A percentile compares a stretch with the other conserved stretches of the same genome.
phyloP scores from a whole-genome alignment of 2,888 invertebrate genomes.

The Stenoptilia bipunctidactyla region DNA sequence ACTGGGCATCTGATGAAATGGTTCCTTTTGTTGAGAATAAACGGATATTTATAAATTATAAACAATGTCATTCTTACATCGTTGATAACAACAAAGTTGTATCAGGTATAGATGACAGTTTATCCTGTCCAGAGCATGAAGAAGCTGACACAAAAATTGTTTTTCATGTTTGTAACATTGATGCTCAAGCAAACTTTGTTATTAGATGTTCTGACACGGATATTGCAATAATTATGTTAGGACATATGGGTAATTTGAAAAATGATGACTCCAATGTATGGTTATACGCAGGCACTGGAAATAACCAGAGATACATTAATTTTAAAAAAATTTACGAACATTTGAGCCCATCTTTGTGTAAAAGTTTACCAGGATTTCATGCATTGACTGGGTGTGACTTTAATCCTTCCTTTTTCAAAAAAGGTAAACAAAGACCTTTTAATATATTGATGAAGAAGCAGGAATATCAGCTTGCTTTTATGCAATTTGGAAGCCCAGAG shows the following conservation, averaged over 20 bases:
- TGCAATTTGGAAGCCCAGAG: not conserved
- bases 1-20: conserved; percentile 16
- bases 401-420: conserved; percentile 16
- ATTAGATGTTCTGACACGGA: not conserved
- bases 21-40: conserved; percentile 5
- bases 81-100: not conserved
- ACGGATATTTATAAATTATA: conserved; percentile 2
- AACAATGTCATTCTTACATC: conserved; percentile 2
- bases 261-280: not conserved
- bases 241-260: not conserved
- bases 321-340: conserved; percentile 9
- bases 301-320: conserved; percentile 10
- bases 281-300: conserved; percentile 9
- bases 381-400: conserved; percentile 16
- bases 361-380: conserved; percentile 16
- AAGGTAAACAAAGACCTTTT: conserved; percentile 14
- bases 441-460: conserved; percentile 6
- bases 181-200: not conserved
- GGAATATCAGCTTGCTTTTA: conserved; percentile 10
- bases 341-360: conserved; percentile 8
- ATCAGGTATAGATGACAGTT: not conserved
- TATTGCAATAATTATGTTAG: not conserved
- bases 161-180: conserved; percentile 1
- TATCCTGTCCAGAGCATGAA: conserved; percentile 8
- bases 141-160: conserved; percentile 9